Conservation (phyloP, 2,888 invertebrate genomes). For the Athalia circularis region DNA sequence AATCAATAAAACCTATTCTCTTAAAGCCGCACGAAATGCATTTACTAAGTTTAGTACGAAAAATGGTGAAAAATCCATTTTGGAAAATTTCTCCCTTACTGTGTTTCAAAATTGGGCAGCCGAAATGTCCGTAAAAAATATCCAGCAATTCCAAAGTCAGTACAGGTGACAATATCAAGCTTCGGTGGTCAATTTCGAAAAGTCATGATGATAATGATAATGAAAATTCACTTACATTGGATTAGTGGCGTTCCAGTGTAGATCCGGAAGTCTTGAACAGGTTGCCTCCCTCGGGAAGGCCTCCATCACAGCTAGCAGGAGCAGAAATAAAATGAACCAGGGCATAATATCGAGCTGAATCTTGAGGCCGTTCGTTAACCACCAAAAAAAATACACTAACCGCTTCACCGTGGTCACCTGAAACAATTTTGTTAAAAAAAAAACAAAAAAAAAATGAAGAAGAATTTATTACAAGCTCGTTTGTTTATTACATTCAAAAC, state of each 20-base stretch:
- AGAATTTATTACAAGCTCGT: not conserved
- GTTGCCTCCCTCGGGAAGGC: slow-evolving; percentile 76
- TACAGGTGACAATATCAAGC: too few relatives aligned
- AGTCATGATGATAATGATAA: not conserved
- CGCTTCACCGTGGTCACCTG: slow-evolving; percentile 63
- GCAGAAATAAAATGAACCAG: slow-evolving; percentile 76
- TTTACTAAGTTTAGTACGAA: too few relatives aligned
- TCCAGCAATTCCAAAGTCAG: too few relatives aligned
- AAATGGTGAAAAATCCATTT: too few relatives aligned
- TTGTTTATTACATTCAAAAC: too few relatives aligned
- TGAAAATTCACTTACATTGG: slow-evolving; percentile 75
- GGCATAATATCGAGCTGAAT: slow-evolving; percentile 75
- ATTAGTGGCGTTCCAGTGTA: slow-evolving; percentile 78
- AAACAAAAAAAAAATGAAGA: too few relatives aligned
- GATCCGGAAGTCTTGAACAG: slow-evolving; percentile 75
- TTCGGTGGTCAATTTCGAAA: too few relatives aligned
- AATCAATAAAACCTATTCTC: too few relatives aligned
- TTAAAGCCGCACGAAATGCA: too few relatives aligned
- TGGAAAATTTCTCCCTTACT: too few relatives aligned
- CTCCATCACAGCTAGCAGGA: slow-evolving; percentile 76
- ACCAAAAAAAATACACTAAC: slow-evolving; percentile 59
- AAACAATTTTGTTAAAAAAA: slow-evolving; percentile 10
- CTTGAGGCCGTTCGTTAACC: slow-evolving; percentile 70
- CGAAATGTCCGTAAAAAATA: too few relatives aligned
- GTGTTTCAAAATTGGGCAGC: too few relatives aligned